Percentiles rank a stretch among this genome's conserved stretches.
phyloP scores from a whole-genome alignment of 1,140 invertebrate species.

The Drosophila mojavensis region DNA sequence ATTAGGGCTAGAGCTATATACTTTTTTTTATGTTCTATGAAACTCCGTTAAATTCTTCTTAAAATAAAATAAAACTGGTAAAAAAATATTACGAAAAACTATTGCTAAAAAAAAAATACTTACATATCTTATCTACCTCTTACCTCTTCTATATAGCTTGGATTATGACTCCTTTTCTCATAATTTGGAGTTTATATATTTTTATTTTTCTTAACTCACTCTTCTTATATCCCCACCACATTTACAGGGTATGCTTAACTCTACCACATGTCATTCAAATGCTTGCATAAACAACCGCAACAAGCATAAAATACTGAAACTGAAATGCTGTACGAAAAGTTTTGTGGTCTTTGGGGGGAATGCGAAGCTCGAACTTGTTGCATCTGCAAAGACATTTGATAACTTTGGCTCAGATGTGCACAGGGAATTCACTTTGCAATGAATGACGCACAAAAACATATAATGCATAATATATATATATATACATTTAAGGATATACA shows the following conservation, averaged over 20 bases:
- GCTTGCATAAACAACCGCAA: constrained; percentile 9
- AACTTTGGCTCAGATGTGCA: constrained; percentile 3
- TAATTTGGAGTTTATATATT: no score
- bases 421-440: constrained; percentile 3
- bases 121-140: no score
- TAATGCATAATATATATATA: not conserved
- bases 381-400: constrained; percentile 28
- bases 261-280: not conserved
- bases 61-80: no score
- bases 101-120: no score
- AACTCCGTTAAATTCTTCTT: no score
- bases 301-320: constrained; percentile 5
- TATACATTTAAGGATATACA: not conserved
- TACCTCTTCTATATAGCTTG: no score
- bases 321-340: constrained; percentile 2
- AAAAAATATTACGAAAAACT: no score
- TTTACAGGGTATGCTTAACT: constrained; percentile 1
- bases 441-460: constrained; percentile 32
- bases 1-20: no score
- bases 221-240: no score
- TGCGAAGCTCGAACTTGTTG: constrained; percentile 37
- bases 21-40: no score
- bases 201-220: no score
- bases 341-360: not conserved
- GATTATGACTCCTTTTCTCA: no score